Conservation (phyloP, 2,113 vertebrate species). For the Vidua chalybeata region DNA sequence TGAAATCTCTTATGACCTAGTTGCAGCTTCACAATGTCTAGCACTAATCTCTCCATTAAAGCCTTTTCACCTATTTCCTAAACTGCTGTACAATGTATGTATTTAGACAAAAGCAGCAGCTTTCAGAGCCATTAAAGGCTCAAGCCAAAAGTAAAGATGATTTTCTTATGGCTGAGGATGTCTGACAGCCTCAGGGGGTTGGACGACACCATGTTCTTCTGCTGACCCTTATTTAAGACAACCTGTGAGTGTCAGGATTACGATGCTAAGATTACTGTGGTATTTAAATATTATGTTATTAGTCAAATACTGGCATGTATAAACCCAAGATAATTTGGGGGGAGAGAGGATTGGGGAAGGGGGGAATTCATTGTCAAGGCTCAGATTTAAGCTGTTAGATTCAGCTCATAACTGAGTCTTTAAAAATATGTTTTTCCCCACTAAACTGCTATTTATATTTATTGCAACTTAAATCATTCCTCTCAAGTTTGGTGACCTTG, state of each 20-base stretch:
- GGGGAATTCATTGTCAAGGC: not conserved
- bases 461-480: not conserved
- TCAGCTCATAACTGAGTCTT: not conserved
- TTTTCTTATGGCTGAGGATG: slow-evolving; percentile 70
- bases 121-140: slow-evolving; percentile 83
- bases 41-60: slow-evolving; percentile 83
- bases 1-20: slow-evolving; percentile 76
- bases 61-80: slow-evolving; percentile 72
- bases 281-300: slow-evolving; percentile 69
- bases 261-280: slow-evolving; percentile 45
- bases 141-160: slow-evolving; percentile 74
- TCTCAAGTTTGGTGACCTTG: not conserved
- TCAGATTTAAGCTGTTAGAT: slow-evolving; percentile 22
- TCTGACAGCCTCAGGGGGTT: slow-evolving; percentile 27
- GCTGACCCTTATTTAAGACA: slow-evolving; percentile 56
- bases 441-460: not conserved
- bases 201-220: slow-evolving; percentile 24
- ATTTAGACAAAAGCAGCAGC: slow-evolving; percentile 74
- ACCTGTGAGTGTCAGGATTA: slow-evolving; percentile 53
- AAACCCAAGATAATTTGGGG: slow-evolving; percentile 35
- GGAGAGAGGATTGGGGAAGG: not conserved
- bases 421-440: not conserved
- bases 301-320: slow-evolving; percentile 26
- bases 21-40: slow-evolving; percentile 46
- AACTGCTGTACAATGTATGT: slow-evolving; percentile 50